A percentile compares a stretch with the other conserved stretches of the same genome.
phyloP scores from a whole-genome alignment of 2,888 invertebrate species.

The Anthoptus insignis region DNA sequence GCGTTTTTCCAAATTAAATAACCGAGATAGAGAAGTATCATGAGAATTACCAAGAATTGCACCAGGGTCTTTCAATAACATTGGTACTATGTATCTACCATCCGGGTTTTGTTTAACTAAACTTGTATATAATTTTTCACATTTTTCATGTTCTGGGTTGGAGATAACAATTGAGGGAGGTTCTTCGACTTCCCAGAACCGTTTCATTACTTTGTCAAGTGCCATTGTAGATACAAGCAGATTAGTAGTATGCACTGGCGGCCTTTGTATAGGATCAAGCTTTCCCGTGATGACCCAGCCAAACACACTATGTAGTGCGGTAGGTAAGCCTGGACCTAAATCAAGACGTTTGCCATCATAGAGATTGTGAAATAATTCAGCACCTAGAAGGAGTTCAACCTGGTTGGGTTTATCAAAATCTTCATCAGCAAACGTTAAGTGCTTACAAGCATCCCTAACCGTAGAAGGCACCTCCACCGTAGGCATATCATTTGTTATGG shows the following conservation, averaged over 20 bases:
- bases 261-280: neutral
- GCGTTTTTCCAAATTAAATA: conserved; percentile 5
- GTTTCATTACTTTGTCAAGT: conserved; percentile 16
- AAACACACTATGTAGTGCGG: conserved; percentile 25
- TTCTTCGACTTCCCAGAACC: conserved; percentile 37
- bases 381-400: neutral
- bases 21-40: neutral
- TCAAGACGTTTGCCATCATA: neutral
- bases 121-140: conserved; percentile 20
- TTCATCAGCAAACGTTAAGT: conserved; percentile 3
- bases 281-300: conserved; percentile 32
- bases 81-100: conserved; percentile 34
- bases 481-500: conserved; percentile 4
- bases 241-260: neutral
- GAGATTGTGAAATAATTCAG: neutral
- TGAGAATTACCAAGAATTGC: neutral
- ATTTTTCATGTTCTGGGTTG: conserved; percentile 16
- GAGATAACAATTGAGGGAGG: conserved; percentile 4
- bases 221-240: neutral
- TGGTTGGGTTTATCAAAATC: neutral
- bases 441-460: neutral
- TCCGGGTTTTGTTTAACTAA: conserved; percentile 1
- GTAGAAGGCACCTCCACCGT: neutral
- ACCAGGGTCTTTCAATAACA: conserved; percentile 9
- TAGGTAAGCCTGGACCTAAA: conserved; percentile 18